Conservation (phyloP, 2,797 vertebrate species). For the Chromis chromis region DNA sequence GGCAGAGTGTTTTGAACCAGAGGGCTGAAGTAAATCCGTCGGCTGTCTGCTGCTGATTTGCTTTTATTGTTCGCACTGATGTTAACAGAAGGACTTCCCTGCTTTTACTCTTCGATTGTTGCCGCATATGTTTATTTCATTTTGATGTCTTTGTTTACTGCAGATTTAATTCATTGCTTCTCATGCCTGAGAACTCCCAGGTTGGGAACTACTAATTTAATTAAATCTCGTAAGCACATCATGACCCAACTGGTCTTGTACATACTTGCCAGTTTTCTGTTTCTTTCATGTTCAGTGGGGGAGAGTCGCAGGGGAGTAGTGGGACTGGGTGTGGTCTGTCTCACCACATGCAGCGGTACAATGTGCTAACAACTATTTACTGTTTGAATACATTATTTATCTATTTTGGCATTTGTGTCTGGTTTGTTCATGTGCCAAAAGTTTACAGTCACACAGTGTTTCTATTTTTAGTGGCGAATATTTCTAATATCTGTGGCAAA, state of each 20-base stretch:
- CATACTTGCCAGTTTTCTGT: conserved; percentile 64
- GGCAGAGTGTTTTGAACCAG: conserved; percentile 45
- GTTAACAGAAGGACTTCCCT: conserved; percentile 47
- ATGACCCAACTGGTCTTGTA: conserved; percentile 69
- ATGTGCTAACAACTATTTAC: background rate
- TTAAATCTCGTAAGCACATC: conserved; percentile 54
- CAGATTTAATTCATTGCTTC: conserved; percentile 8
- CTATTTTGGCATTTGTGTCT: conserved; percentile 9
- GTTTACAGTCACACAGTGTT: background rate
- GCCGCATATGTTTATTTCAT: conserved; percentile 39
- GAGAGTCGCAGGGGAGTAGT: conserved; percentile 20
- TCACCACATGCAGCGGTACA: background rate
- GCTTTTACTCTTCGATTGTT: conserved; percentile 23
- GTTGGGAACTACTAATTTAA: conserved; percentile 50
- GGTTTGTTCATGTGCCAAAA: background rate
- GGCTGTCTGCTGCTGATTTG: conserved; percentile 60
- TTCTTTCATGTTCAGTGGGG: conserved; percentile 33
- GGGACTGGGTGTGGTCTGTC: conserved; percentile 27
- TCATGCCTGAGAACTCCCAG: conserved; percentile 22
- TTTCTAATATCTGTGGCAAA: background rate
- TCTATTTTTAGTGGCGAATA: background rate
- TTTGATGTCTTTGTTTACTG: conserved; percentile 41
- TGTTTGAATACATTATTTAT: conserved; percentile 13
- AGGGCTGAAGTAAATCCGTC: conserved; percentile 65
- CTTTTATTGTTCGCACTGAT: conserved; percentile 65